Evolutionary conservation across 64 coral and sea anemone genomes (phyloP).

Genomic region (Acropora yongei): DNA sequence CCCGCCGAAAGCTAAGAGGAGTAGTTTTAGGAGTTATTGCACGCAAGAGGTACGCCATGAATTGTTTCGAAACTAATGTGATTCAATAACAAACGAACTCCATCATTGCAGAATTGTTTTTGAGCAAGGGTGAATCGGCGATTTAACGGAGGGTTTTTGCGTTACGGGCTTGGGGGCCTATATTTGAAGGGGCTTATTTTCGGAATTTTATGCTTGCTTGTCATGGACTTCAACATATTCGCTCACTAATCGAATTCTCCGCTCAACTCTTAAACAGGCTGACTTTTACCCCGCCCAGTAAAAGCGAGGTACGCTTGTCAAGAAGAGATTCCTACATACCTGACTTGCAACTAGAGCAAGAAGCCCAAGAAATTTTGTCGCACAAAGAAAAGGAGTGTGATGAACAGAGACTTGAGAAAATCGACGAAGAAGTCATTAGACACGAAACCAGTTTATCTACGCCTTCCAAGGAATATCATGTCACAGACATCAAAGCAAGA

Average conservation of each 20-base stretch:
- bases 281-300: conserved; percentile 41
- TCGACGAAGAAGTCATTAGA: conserved; percentile 35
- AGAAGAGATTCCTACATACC: conserved; percentile 59
- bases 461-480: conserved; percentile 13
- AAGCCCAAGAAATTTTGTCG: conserved; percentile 44
- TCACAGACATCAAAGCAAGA: conserved; percentile 19
- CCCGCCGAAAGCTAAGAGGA: conserved; percentile 61
- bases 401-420: conserved; percentile 43
- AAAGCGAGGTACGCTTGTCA: conserved; percentile 19
- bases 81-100: too few relatives aligned
- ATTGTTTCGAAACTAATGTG: too few relatives aligned
- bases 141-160: too few relatives aligned
- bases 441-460: neutral
- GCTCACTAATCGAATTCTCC: neutral
- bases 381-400: conserved; percentile 22
- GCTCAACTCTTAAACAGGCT: conserved; percentile 9
- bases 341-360: conserved; percentile 43
- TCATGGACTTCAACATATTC: neutral
- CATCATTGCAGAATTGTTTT: too few relatives aligned
- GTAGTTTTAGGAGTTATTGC: conserved; percentile 76
- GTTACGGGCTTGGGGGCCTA: too few relatives aligned
- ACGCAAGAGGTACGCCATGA: conserved; percentile 55
- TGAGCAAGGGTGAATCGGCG: too few relatives aligned
- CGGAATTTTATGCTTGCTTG: neutral
- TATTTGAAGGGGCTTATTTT: too few relatives aligned